These are phyloP conservation scores for Anticlea derivata DNA, from an alignment of 2,888 invertebrate genomes.

Conservation along the genomic window DNA sequence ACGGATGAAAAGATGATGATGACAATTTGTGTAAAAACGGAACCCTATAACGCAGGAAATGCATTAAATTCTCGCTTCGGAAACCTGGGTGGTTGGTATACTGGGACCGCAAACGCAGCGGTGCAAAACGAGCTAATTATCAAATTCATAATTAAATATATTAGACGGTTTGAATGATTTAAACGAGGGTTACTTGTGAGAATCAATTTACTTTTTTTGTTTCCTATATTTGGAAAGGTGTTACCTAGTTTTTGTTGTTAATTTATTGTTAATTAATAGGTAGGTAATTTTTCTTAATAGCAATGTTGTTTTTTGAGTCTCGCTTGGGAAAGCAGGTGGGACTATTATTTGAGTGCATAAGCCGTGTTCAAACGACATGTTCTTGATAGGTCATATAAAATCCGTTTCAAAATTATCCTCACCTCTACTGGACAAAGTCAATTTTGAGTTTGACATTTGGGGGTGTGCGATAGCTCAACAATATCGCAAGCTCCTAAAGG, in stretches of 20 bases:
- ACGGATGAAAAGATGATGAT: no score
- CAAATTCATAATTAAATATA: slow-evolving; percentile 72
- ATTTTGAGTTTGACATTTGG: no score
- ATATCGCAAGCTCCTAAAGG: no score
- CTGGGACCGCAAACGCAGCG: slow-evolving; percentile 35
- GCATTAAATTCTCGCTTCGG: slow-evolving; percentile 30
- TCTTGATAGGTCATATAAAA: no score
- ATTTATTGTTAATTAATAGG: slow-evolving; percentile 27
- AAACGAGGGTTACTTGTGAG: slow-evolving; percentile 29
- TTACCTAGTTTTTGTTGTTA: slow-evolving; percentile 26
- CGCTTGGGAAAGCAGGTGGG: slow-evolving; percentile 1
- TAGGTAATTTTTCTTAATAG: slow-evolving; percentile 11
- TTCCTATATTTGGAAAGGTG: slow-evolving; percentile 25
- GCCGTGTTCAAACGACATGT: no score
- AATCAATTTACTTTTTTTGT: slow-evolving; percentile 31
- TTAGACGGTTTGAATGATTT: slow-evolving; percentile 38
- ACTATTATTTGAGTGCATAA: not conserved
- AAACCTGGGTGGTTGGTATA: slow-evolving; percentile 35
- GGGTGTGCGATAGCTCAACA: no score
- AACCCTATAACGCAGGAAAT: slow-evolving; percentile 25
- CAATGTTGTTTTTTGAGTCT: not conserved
- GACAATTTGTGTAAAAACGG: slow-evolving; percentile 2
- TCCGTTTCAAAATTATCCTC: no score
- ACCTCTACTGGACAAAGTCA: no score
- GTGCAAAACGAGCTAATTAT: slow-evolving; percentile 65